Evolutionary conservation across 2,113 vertebrate genomes (phyloP).

Genomic region (Rhea americana): DNA sequence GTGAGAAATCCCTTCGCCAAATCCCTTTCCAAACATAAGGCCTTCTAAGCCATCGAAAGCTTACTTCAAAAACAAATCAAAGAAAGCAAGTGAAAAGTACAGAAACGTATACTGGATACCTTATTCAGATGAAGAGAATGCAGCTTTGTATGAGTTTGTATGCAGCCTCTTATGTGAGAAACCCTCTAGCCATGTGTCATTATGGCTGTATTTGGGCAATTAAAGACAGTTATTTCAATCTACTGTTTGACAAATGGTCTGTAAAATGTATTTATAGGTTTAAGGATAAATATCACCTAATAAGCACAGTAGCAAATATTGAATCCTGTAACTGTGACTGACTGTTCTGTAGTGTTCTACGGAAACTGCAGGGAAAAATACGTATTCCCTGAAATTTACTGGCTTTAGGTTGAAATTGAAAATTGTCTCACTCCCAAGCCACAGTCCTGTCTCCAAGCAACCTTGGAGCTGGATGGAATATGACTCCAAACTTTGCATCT

Average conservation of each 20-base stretch:
- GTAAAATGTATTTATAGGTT: background rate
- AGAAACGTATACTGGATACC: background rate
- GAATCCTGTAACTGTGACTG: background rate
- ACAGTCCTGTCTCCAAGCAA: background rate
- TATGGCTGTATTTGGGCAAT: background rate
- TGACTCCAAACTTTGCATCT: background rate
- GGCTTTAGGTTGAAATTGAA: background rate
- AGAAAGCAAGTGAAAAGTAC: background rate
- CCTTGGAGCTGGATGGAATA: background rate
- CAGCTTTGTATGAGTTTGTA: background rate
- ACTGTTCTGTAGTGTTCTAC: background rate
- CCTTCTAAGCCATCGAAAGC: slow-evolving; percentile 40
- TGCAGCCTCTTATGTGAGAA: background rate
- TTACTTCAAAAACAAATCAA: slow-evolving; percentile 47
- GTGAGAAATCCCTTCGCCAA: background rate
- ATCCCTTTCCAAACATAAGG: slow-evolving; percentile 30
- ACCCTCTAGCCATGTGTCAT: background rate
- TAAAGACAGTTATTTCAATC: background rate
- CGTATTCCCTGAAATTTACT: background rate
- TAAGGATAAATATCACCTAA: background rate
- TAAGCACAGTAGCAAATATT: background rate
- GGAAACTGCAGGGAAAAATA: background rate
- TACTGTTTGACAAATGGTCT: background rate
- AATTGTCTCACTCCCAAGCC: background rate
- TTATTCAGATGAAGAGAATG: background rate